Base-by-base conservation (phyloP, 2,113 vertebrate species). In the Ceyx cyanopectus region DNA sequence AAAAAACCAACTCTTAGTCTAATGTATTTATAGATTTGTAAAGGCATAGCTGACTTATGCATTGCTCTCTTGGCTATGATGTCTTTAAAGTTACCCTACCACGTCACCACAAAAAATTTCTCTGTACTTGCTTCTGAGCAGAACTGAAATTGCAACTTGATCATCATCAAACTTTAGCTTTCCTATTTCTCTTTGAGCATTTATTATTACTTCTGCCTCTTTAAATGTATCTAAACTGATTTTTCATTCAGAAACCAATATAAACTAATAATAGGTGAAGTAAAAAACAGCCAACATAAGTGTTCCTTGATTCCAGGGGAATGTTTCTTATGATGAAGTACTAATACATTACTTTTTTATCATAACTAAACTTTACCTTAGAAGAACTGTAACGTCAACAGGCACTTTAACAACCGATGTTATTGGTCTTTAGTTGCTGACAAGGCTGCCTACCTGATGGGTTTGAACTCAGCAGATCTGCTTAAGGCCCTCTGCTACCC, bases 401-500 rank as follows among this genome's bases (percentile, higher is more conserved):
- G 7, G 6, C 74, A 24, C 19, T 19, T 37, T 82, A 77, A 68
- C 7, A 77, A 50, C 2, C 11, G 13, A 20, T 27, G 48, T 7
- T 84, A 85, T 63, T 29, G 34, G 4, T 30, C 3, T 79, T 88
- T 12, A 95, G 92, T 94, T 65, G 97, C 98, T 66, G 98, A 98
- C 94, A 98, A 98, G 91, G 95, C 96, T 65, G 97, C 97, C 1
- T 98, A 98, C 81, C 93, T 98, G 85, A 97, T 97, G 96, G 98
- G 98, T 57, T 92, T 98, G 89, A 98, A 98, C 90, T 98, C 97
- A 8, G 95, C 98, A 1, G 98, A 98, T 69, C 87, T 98, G 78
- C 87, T 98, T 87, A 98, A 98, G 88, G 97, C 96, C 66, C 53
- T 98, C 8, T 98, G 98, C 89, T 98, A 89, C 68, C 98, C 19